Percentiles rank a stretch among this genome's conserved stretches.
phyloP scores from a whole-genome alignment of 2,113 vertebrate species.

The Phalacrocorax pelagicus region DNA sequence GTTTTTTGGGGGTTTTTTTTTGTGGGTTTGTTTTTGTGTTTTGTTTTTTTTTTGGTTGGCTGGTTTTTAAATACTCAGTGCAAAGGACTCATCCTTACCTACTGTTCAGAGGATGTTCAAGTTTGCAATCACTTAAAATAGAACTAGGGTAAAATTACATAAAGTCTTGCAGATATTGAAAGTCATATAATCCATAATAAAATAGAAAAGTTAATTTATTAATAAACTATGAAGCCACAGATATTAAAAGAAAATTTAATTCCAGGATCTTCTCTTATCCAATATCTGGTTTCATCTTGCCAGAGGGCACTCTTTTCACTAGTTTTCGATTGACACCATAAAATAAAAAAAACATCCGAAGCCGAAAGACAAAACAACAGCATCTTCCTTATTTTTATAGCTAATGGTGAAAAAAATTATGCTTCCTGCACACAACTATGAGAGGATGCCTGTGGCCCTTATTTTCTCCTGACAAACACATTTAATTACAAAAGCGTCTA shows the following conservation, averaged over 20 bases:
- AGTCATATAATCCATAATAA: background rate
- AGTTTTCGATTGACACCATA: background rate
- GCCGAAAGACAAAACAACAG: background rate
- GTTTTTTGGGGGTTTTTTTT: no score
- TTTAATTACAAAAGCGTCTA: background rate
- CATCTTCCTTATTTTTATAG: background rate
- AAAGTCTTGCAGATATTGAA: background rate
- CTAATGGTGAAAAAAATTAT: background rate
- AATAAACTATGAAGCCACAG: background rate
- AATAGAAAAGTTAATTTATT: background rate
- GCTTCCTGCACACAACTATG: background rate
- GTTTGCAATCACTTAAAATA: slow-evolving; percentile 6
- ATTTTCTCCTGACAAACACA: background rate
- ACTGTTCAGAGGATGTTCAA: background rate
- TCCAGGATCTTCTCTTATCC: background rate
- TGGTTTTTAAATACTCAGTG: background rate
- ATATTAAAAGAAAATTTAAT: background rate
- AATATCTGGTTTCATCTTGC: background rate
- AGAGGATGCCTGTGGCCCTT: background rate
- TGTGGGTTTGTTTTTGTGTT: no score
- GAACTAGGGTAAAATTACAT: background rate
- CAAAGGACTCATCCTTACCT: background rate
- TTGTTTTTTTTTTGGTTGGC: background rate
- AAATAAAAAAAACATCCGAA: background rate
- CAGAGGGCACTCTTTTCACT: background rate